A percentile compares a stretch with the other conserved stretches of the same genome.
These are phyloP conservation scores for Ormyrus labotus DNA, from an alignment of 2,888 invertebrate genomes.

Conservation along the genomic window DNA sequence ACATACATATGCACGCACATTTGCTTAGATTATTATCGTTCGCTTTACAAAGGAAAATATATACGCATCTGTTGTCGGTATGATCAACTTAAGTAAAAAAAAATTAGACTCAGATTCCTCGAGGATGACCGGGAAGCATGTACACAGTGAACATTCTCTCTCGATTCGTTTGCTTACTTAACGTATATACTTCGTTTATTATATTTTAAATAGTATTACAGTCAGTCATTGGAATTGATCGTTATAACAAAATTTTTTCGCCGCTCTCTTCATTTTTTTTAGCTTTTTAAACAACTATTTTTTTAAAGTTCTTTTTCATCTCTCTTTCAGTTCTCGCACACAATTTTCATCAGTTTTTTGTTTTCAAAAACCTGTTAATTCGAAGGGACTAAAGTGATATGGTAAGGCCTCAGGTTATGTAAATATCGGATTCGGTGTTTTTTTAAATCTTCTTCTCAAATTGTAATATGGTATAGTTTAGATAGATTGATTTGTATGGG, in stretches of 20 bases:
- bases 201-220: slow-evolving; percentile 63
- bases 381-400: slow-evolving; percentile 38
- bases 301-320: slow-evolving; percentile 4
- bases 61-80: background rate
- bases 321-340: background rate
- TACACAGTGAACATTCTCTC: slow-evolving; percentile 72
- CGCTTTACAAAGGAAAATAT: slow-evolving; percentile 26
- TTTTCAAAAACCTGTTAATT: slow-evolving; percentile 56
- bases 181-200: slow-evolving; percentile 3
- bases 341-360: slow-evolving; percentile 27
- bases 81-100: slow-evolving; percentile 28
- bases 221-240: slow-evolving; percentile 72
- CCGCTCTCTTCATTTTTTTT: slow-evolving; percentile 44
- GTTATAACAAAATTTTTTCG: slow-evolving; percentile 67
- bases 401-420: slow-evolving; percentile 70
- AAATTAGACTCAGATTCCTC: slow-evolving; percentile 7
- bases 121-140: slow-evolving; percentile 60
- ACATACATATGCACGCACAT: slow-evolving; percentile 7
- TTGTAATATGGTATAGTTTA: slow-evolving; percentile 26
- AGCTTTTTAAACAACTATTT: slow-evolving; percentile 16
- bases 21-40: background rate
- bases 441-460: slow-evolving; percentile 23
- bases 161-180: slow-evolving; percentile 45
- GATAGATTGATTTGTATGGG: background rate
- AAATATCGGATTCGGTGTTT: slow-evolving; percentile 51